These are phyloP conservation scores for Steromphala cineraria DNA, from an alignment of 2,888 invertebrate species.

Conservation along the genomic window DNA sequence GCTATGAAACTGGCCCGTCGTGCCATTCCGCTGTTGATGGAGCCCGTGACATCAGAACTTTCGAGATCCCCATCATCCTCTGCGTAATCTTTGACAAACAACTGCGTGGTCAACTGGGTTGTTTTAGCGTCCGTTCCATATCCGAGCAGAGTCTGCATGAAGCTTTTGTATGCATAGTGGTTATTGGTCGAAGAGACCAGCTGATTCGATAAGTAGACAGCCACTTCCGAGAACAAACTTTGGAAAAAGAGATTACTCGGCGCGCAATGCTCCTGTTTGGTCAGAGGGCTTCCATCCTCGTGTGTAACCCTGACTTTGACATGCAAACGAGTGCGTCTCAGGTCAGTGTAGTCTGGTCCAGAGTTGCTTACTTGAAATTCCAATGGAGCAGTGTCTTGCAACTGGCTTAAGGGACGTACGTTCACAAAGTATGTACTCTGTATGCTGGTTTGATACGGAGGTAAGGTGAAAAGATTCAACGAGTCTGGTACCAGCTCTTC, in stretches of 20 bases:
- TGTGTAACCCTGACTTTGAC: not conserved
- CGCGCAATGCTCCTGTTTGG: not conserved
- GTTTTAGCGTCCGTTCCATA: not conserved
- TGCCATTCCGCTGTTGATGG: not conserved
- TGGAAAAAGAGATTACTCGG: not conserved
- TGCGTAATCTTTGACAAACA: not conserved
- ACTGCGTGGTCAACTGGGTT: not conserved
- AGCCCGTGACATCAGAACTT: not conserved
- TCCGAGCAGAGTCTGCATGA: not conserved
- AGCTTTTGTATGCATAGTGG: not conserved
- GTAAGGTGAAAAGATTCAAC: not conserved
- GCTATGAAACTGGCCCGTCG: not conserved
- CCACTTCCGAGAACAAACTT: not conserved
- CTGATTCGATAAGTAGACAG: not conserved
- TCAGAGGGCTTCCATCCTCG: not conserved
- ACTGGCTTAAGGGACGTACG: not conserved
- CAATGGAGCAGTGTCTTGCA: not conserved
- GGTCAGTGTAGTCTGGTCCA: not conserved
- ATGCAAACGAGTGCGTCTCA: not conserved
- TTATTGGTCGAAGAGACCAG: not conserved
- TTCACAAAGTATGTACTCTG: not conserved
- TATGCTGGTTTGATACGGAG: not conserved
- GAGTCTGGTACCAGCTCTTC: not conserved
- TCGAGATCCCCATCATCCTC: not conserved
- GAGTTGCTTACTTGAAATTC: not conserved